phyloP scores from a whole-genome alignment of 2,797 vertebrate genomes.

The Thamnophis elegans region DNA sequence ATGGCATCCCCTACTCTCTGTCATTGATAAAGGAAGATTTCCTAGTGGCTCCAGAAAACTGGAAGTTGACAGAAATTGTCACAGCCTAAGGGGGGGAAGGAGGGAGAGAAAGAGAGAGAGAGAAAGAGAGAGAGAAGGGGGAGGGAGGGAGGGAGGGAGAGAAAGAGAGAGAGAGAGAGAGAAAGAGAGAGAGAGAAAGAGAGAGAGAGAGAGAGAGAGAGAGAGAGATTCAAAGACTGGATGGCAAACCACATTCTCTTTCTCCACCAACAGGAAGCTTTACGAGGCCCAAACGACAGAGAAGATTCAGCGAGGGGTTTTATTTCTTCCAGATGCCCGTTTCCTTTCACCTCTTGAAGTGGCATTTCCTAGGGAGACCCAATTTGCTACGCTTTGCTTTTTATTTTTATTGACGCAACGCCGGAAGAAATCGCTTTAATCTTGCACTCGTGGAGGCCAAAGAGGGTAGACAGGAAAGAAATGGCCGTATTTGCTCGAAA shows the following conservation, averaged over 20 bases:
- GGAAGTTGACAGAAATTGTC: slow-evolving; percentile 68
- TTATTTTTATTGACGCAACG: not conserved
- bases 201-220: no score
- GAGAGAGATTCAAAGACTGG: slow-evolving; percentile 33
- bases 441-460: not conserved
- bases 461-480: not conserved
- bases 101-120: no score
- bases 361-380: slow-evolving; percentile 22
- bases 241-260: slow-evolving; percentile 66
- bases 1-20: not conserved
- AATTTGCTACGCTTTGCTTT: slow-evolving; percentile 39
- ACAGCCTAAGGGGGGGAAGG: slow-evolving; percentile 22
- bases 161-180: no score
- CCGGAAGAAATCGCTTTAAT: slow-evolving; percentile 34
- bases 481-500: not conserved
- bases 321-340: slow-evolving; percentile 62
- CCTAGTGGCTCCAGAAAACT: slow-evolving; percentile 38
- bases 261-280: slow-evolving; percentile 59
- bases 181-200: no score
- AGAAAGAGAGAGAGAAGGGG: not conserved
- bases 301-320: slow-evolving; percentile 58
- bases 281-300: slow-evolving; percentile 55
- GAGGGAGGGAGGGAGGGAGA: no score
- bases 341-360: slow-evolving; percentile 61
- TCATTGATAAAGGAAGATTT: not conserved